Percentiles rank a stretch among this genome's conserved stretches.
Conservation (phyloP, 2,888 invertebrate genomes). For the Macrosiphum euphorbiae region DNA sequence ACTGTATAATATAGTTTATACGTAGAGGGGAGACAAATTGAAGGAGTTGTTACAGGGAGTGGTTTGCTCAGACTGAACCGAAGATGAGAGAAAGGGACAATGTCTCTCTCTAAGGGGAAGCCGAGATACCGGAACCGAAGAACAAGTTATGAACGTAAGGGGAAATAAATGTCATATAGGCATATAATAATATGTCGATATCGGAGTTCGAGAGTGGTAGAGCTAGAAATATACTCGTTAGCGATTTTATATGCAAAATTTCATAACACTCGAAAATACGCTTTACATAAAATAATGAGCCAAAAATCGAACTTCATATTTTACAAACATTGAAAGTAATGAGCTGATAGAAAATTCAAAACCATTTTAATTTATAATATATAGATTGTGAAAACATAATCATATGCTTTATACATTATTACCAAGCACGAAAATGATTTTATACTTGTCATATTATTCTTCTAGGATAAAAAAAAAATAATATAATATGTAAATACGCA, state of each 20-base stretch:
- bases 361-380: neutral
- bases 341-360: neutral
- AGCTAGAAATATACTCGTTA: neutral
- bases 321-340: neutral
- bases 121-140: neutral
- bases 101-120: neutral
- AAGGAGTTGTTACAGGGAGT: neutral
- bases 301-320: neutral
- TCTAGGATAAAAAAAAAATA: neutral
- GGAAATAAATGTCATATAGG: neutral
- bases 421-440: neutral
- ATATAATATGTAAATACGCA: neutral
- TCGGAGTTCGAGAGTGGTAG: neutral
- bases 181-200: neutral
- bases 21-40: neutral
- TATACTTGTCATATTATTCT: neutral
- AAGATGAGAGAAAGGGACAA: neutral
- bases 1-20: neutral
- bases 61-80: neutral
- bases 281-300: neutral
- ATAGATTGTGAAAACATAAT: neutral
- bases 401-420: neutral
- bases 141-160: neutral
- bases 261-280: neutral
- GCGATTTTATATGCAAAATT: neutral